Conservation (phyloP, 2,113 vertebrate species). For the Melanerpes aurifrons region DNA sequence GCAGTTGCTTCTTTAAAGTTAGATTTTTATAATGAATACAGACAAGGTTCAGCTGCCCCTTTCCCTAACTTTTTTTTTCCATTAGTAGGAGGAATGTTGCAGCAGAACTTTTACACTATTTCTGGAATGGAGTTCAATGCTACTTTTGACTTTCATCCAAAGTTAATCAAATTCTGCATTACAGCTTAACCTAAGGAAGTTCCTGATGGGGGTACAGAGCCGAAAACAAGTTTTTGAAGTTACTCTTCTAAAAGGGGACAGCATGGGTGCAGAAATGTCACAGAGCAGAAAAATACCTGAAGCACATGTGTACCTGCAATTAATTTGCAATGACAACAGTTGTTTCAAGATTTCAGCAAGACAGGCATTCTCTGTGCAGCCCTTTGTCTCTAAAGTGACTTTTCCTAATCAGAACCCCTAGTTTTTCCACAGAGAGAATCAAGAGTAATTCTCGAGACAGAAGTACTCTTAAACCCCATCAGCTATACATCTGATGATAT, state of each 20-base stretch:
- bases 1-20: neutral
- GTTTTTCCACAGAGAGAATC: neutral
- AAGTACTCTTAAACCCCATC: neutral
- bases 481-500: neutral
- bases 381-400: neutral
- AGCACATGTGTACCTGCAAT: neutral
- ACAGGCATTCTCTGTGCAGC: neutral
- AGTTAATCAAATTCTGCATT: neutral
- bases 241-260: neutral
- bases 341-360: neutral
- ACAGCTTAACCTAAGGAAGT: neutral
- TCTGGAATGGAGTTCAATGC: neutral
- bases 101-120: neutral
- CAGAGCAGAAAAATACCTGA: neutral
- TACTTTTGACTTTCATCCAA: neutral
- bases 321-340: neutral
- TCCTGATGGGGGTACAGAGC: neutral
- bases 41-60: neutral
- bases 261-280: neutral
- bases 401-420: neutral
- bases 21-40: neutral
- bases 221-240: neutral
- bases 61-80: neutral
- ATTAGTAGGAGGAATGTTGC: neutral
- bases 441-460: neutral